These are phyloP conservation scores for Caenorhabditis latens DNA, from an alignment of 1,140 invertebrate genomes.

Conservation along the genomic window DNA sequence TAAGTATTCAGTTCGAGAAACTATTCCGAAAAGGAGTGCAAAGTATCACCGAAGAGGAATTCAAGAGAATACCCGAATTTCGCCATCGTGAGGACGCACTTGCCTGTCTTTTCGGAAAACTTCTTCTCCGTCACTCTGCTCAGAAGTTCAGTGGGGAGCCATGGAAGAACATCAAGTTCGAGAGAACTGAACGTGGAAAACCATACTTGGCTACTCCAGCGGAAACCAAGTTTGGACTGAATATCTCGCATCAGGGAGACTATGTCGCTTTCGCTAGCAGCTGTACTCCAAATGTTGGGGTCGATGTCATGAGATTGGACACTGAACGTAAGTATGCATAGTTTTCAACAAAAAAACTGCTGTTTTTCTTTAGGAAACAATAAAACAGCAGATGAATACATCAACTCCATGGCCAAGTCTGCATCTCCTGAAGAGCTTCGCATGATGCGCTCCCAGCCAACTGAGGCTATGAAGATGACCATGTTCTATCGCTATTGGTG, in stretches of 20 bases:
- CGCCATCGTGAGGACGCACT: slow-evolving; percentile 72
- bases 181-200: slow-evolving; percentile 74
- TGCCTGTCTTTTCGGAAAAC: slow-evolving; percentile 73
- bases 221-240: slow-evolving; percentile 71
- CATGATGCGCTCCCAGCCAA: slow-evolving; percentile 74
- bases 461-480: slow-evolving; percentile 78
- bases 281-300: slow-evolving; percentile 73
- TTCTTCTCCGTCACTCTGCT: slow-evolving; percentile 74
- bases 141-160: slow-evolving; percentile 68
- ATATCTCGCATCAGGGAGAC: slow-evolving; percentile 77
- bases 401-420: slow-evolving; percentile 77
- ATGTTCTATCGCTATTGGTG: slow-evolving; percentile 77
- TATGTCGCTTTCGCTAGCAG: slow-evolving; percentile 77
- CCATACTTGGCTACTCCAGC: slow-evolving; percentile 71
- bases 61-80: slow-evolving; percentile 70
- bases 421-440: slow-evolving; percentile 73
- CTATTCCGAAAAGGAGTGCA: slow-evolving; percentile 74
- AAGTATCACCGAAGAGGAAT: slow-evolving; percentile 73
- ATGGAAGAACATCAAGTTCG: slow-evolving; percentile 73
- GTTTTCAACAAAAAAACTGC: not conserved
- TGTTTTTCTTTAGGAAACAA: slow-evolving; percentile 71
- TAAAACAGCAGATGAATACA: slow-evolving; percentile 78
- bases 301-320: slow-evolving; percentile 77
- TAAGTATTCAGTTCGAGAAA: slow-evolving; percentile 72
- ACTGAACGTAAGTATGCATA: slow-evolving; percentile 69